Evolutionary conservation across 2,888 invertebrate genomes (phyloP).

Genomic region (Copidosoma aretas): DNA sequence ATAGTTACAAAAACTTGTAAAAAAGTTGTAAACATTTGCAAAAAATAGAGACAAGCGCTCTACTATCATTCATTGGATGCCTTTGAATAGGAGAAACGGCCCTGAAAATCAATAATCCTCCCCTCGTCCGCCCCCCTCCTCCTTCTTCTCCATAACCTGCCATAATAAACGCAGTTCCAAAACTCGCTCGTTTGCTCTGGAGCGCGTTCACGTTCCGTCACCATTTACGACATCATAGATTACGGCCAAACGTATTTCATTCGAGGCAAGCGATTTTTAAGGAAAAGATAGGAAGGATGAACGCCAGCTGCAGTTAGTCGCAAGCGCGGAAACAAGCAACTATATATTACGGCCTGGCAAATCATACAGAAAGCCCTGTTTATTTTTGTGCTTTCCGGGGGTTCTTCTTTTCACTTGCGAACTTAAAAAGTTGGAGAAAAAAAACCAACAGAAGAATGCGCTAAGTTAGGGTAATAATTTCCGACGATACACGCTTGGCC

Average conservation of each 20-base stretch:
- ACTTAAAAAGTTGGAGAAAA: too few relatives aligned
- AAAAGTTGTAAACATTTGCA: slow-evolving; percentile 5
- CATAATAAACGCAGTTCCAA: background rate
- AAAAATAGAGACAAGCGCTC: too few relatives aligned
- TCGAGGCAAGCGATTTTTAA: background rate
- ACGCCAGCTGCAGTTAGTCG: background rate
- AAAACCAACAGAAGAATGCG: too few relatives aligned
- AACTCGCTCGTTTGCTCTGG: too few relatives aligned
- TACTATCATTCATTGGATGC: background rate
- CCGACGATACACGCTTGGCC: background rate
- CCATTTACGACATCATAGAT: slow-evolving; percentile 31
- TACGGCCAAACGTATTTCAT: slow-evolving; percentile 28
- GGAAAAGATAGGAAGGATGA: background rate
- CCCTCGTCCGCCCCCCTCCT: too few relatives aligned
- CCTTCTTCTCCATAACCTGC: slow-evolving; percentile 5
- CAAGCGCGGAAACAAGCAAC: background rate
- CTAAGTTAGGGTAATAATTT: background rate
- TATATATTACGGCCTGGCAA: slow-evolving; percentile 31
- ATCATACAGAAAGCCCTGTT: slow-evolving; percentile 37
- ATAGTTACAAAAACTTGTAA: too few relatives aligned
- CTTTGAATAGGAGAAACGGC: background rate
- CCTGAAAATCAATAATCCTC: slow-evolving; percentile 30
- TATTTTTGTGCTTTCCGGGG: slow-evolving; percentile 18
- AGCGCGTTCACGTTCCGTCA: slow-evolving; percentile 23
- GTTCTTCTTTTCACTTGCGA: too few relatives aligned